Evolutionary conservation across 2,888 invertebrate species (phyloP).

Genomic region (Coelinius sp.): DNA sequence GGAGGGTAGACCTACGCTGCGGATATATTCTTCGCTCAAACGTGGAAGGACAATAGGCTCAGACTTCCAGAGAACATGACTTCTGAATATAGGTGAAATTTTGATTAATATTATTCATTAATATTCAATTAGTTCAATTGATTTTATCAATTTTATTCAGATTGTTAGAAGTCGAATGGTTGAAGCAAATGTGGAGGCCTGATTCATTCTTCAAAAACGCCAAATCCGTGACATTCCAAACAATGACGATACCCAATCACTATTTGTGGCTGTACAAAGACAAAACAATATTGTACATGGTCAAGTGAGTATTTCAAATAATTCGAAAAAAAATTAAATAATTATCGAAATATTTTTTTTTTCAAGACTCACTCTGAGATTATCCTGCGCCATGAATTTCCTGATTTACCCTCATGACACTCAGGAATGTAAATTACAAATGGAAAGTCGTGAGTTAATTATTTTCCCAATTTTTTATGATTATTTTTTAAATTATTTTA

Average conservation of each 20-base stretch:
- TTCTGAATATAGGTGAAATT: slow-evolving; percentile 82
- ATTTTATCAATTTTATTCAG: slow-evolving; percentile 62
- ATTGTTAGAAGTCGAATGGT: slow-evolving; percentile 89
- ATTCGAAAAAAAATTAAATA: neutral
- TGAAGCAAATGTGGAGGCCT: slow-evolving; percentile 94
- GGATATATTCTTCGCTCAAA: slow-evolving; percentile 93
- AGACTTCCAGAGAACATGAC: slow-evolving; percentile 93
- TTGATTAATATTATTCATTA: neutral
- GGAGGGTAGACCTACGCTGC: slow-evolving; percentile 85
- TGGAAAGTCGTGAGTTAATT: slow-evolving; percentile 97
- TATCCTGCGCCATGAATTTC: slow-evolving; percentile 96
- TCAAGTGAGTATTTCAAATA: slow-evolving; percentile 76
- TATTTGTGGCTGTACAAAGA: slow-evolving; percentile 93
- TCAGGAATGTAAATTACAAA: slow-evolving; percentile 93
- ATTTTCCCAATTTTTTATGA: too few species aligned
- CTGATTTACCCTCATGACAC: slow-evolving; percentile 95
- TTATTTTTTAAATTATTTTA: too few species aligned
- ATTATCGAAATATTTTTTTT: neutral
- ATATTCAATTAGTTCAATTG: slow-evolving; percentile 9
- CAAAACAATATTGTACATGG: slow-evolving; percentile 88
- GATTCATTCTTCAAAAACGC: slow-evolving; percentile 96
- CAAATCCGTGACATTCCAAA: slow-evolving; percentile 93
- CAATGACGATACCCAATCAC: slow-evolving; percentile 95
- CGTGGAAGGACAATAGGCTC: slow-evolving; percentile 91
- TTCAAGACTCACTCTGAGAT: slow-evolving; percentile 81